phyloP scores from a whole-genome alignment of 2,888 invertebrate species.

The Caenorhabditis afra region DNA sequence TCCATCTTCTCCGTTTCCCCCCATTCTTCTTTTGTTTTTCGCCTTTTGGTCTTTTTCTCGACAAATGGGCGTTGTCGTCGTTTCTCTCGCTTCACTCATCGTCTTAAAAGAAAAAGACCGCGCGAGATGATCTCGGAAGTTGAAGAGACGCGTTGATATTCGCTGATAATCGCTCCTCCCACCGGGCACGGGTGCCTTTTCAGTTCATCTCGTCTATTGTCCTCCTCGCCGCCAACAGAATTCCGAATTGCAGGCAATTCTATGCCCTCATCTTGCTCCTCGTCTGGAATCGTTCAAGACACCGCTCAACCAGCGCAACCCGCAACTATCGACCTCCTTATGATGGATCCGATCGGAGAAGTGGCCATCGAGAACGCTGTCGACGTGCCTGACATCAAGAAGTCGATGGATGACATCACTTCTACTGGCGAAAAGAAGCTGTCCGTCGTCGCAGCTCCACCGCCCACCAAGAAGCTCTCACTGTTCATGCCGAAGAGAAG shows the following conservation, averaged over 20 bases:
- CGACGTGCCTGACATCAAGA: constrained; percentile 13
- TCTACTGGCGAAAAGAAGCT: constrained; percentile 18
- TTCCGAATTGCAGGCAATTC: constrained; percentile 47
- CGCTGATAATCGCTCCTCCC: not conserved
- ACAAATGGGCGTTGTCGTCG: constrained; percentile 28
- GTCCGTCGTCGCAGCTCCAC: constrained; percentile 1
- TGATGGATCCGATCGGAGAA: constrained; percentile 61
- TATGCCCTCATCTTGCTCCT: constrained; percentile 63
- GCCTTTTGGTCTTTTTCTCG: constrained; percentile 31
- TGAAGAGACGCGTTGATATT: not conserved
- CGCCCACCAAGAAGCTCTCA: constrained; percentile 56
- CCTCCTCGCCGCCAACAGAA: not conserved
- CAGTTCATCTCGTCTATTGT: not conserved
- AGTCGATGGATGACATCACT: constrained; percentile 35
- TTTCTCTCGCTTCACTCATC: not conserved
- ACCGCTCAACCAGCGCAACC: constrained; percentile 24
- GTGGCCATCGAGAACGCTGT: constrained; percentile 11
- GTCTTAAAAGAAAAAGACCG: not conserved
- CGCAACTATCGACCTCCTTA: constrained; percentile 46
- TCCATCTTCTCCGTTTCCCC: not conserved
- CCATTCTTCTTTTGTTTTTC: constrained; percentile 21
- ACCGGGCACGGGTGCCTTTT: constrained; percentile 1
- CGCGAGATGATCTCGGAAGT: constrained; percentile 19
- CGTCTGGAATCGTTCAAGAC: constrained; percentile 59
- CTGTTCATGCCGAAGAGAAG: constrained; percentile 66